phyloP scores from a whole-genome alignment of 2,113 vertebrate genomes.

The Lates calcarifer region DNA sequence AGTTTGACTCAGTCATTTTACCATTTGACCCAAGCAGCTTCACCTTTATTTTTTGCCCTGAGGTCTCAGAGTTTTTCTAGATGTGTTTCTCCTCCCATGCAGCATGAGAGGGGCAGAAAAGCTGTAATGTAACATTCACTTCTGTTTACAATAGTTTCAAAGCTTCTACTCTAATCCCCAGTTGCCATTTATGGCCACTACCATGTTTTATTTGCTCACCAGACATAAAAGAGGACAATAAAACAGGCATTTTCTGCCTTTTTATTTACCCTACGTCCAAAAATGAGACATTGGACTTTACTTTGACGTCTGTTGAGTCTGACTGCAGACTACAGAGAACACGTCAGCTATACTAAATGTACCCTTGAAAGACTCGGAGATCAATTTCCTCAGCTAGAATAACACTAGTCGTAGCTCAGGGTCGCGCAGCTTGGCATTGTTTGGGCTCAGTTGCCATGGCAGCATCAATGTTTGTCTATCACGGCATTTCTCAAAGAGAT shows the following conservation, averaged over 20 bases:
- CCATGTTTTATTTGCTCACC: constrained; percentile 49
- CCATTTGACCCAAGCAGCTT: constrained; percentile 12
- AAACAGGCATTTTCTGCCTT: constrained; percentile 16
- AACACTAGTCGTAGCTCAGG: constrained; percentile 59
- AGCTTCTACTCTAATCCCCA: constrained; percentile 47
- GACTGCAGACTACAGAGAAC: not conserved
- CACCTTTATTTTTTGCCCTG: not conserved
- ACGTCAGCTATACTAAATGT: constrained; percentile 39
- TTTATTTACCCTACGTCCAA: not conserved
- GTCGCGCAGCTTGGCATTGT: constrained; percentile 61
- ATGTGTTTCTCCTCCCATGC: not conserved
- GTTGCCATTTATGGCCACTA: constrained; percentile 15
- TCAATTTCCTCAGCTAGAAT: constrained; percentile 60
- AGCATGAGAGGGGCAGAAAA: constrained; percentile 1
- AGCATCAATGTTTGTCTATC: constrained; percentile 67
- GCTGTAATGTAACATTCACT: not conserved
- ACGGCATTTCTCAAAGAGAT: constrained; percentile 57
- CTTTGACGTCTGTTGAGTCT: not conserved
- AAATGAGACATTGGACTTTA: not conserved
- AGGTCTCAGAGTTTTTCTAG: not conserved
- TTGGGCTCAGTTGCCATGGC: constrained; percentile 70
- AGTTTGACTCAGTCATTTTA: constrained; percentile 21
- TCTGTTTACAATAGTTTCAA: constrained; percentile 37
- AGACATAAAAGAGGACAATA: constrained; percentile 28
- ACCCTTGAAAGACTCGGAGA: constrained; percentile 50